Percentiles rank a stretch among this genome's conserved stretches.
phyloP scores from a whole-genome alignment of 2,888 invertebrate genomes.

The Gymnosoma rotundatum region DNA sequence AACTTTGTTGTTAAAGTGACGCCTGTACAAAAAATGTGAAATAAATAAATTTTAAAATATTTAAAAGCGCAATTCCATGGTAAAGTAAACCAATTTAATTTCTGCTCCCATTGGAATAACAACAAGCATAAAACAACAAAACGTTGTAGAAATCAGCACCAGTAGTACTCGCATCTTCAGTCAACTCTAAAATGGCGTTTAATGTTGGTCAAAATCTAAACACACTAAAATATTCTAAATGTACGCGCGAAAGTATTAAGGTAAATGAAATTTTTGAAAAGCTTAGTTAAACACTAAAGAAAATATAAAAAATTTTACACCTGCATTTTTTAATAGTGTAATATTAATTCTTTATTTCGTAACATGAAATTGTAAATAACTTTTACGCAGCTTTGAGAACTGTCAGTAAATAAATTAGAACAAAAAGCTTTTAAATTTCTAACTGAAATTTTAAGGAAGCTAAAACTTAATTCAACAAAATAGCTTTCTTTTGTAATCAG shows the following conservation, averaged over 20 bases:
- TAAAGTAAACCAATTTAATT: constrained; percentile 80
- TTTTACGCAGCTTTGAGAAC: no score
- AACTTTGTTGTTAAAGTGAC: neutral
- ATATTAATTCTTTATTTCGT: no score
- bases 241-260: neutral
- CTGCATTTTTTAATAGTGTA: no score
- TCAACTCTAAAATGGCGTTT: neutral
- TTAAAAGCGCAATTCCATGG: constrained; percentile 71
- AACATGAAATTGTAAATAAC: no score
- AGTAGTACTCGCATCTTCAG: constrained; percentile 28
- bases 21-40: constrained; percentile 17
- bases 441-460: no score
- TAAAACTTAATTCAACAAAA: no score
- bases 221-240: neutral
- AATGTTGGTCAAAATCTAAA: constrained; percentile 21
- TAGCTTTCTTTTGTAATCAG: no score
- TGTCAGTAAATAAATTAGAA: no score
- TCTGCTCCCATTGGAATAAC: constrained; percentile 76
- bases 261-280: neutral
- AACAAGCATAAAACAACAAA: constrained; percentile 39
- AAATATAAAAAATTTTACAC: no score
- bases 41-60: constrained; percentile 35
- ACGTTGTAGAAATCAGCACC: constrained; percentile 33
- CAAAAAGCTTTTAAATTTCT: no score
- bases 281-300: neutral